phyloP scores from a whole-genome alignment of 2,888 invertebrate genomes.

The Teleiodes luculella region DNA sequence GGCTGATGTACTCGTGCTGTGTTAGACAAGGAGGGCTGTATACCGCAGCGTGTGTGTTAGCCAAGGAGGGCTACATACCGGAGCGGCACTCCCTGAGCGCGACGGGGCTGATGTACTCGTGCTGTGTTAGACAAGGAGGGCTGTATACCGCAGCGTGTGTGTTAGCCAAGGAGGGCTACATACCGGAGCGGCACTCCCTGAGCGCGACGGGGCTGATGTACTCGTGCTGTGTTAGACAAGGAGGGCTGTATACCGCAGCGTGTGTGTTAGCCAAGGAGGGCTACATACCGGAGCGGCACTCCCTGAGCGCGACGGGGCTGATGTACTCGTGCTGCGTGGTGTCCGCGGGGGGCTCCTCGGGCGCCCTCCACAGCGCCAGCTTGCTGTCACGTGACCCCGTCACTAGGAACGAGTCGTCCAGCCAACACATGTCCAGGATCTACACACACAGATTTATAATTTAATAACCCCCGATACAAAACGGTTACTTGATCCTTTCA shows the following conservation, averaged over 20 bases:
- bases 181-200: constrained; percentile 84
- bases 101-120: too few relatives aligned
- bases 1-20: too few relatives aligned
- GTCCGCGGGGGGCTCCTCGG: constrained; percentile 46
- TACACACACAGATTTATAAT: constrained; percentile 28
- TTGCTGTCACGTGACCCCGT: constrained; percentile 95
- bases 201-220: constrained; percentile 84
- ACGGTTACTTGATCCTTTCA: too few relatives aligned
- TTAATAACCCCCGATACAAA: background rate
- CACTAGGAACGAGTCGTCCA: constrained; percentile 96
- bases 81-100: too few relatives aligned
- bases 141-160: too few relatives aligned
- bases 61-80: too few relatives aligned
- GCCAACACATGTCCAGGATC: constrained; percentile 94
- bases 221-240: constrained; percentile 33
- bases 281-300: constrained; percentile 81
- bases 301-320: constrained; percentile 83
- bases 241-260: too few relatives aligned
- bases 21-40: too few relatives aligned
- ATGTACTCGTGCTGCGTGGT: constrained; percentile 64
- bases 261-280: background rate
- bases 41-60: too few relatives aligned
- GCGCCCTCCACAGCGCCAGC: constrained; percentile 93
- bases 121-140: too few relatives aligned
- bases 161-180: too few relatives aligned